Percentiles rank a stretch among this genome's conserved stretches.
Evolutionary conservation across 2,113 vertebrate species (phyloP).

Genomic region (Natator depressus): DNA sequence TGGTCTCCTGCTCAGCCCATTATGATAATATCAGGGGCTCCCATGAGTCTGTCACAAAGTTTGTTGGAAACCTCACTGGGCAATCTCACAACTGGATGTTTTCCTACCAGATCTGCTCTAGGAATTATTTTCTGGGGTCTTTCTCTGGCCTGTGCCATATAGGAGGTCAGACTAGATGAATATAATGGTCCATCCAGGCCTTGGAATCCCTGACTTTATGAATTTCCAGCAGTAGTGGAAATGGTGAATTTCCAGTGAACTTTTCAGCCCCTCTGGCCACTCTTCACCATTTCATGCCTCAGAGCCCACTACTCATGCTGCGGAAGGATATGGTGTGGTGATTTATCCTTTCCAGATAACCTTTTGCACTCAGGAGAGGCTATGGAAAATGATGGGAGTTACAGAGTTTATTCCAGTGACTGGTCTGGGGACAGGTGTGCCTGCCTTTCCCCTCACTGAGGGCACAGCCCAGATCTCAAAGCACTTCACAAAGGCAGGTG

Average conservation of each 20-base stretch:
- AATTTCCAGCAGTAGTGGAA: background rate
- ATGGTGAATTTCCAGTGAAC: background rate
- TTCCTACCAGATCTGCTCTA: too few relatives aligned
- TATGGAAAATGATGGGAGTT: background rate
- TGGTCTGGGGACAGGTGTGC: background rate
- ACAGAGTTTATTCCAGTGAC: background rate
- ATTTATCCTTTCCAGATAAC: background rate
- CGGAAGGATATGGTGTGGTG: background rate
- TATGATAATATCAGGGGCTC: background rate
- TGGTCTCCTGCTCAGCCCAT: background rate
- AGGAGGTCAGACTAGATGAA: too few relatives aligned
- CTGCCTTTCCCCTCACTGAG: background rate
- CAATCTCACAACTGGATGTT: background rate
- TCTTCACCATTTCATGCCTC: background rate
- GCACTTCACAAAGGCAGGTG: background rate
- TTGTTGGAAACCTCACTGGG: background rate
- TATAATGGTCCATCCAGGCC: too few relatives aligned
- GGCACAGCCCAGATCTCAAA: background rate
- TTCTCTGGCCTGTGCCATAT: too few relatives aligned
- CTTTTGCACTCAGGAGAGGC: background rate
- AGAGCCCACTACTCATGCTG: background rate
- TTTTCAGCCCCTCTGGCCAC: background rate
- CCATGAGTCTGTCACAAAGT: background rate
- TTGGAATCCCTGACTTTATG: background rate
- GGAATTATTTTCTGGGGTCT: too few relatives aligned